Base-by-base conservation (phyloP, 2,797 vertebrate species). In the Mycteria americana region DNA sequence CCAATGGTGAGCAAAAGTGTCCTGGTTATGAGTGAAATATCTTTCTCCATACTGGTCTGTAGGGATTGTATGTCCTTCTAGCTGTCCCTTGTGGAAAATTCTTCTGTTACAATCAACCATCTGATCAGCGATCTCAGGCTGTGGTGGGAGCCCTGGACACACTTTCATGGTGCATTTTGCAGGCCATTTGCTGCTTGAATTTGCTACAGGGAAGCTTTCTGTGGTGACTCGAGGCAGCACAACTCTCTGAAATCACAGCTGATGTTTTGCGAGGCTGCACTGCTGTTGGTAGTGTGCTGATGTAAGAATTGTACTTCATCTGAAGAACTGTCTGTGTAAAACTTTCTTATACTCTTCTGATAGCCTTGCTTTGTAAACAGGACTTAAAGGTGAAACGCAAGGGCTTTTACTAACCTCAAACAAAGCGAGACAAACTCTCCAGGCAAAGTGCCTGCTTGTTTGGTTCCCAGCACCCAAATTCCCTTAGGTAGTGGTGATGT, bases 1-100 rank as follows among this genome's bases (percentile, higher is more conserved):
- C 99, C 93, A 99, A 98, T 70, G 99, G 99, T 99, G 98, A 99
- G 98, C 67, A 63, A 10, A 63, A 74, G 48, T 16, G 5, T 51
- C 16, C 30, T 43, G 39, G 11, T 69, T 76, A 30, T 3, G 73
- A 5, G 27, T 91, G 54, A 50, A 60, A 0, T 76, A 9, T 74
- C 45, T 85, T 83, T 57, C 45, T 89, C 37, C 9, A 1, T 80
- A 19, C 35, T 27, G 8, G 5, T 78, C 65, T 0, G 0, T 56
- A 53, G 62, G 68, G 41, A 75, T 75, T 83, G 48, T 67, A 15
- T 85, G 13, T 81, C 57, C 56, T 82, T 82, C 54, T 81, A 18
- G 9, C 31, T 93, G 51, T 78, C 21, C 53, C 43, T 53, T 41
- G 30, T 72, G 76, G 92, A 88, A 90, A 69, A 33, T 51, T 22